Base-by-base conservation (phyloP, 2,797 vertebrate species). In the Erithacus rubecula region DNA sequence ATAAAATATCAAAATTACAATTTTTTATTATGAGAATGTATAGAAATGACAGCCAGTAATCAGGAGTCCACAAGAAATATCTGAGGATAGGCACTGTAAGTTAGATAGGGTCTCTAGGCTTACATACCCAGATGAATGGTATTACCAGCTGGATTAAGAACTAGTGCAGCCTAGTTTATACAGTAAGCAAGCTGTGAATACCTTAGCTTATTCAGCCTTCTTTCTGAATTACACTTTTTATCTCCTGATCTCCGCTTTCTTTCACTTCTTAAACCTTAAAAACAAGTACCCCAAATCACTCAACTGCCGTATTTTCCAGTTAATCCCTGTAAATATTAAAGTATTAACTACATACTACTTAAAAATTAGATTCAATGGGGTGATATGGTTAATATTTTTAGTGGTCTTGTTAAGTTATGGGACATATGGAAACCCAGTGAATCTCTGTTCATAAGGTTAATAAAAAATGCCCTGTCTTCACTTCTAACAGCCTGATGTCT, bases 401-500 rank as follows among this genome's bases (percentile, higher is more conserved):
- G 19, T 6, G 29, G 43, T 52, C 69, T 77, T 70, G n/a, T 56
- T 88, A 76, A 72, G 51, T 52, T 71, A 41, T 64, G 22, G 53
- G 36, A 17, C 43, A 58, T 34, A 81, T 34, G 27, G 44, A 84
- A 93, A 79, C 22, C 6, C 18, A 76, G 30, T 29, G 53, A 79
- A 90, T 87, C 32, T 74, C 44, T 43, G 43, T n/a, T 82, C 60
- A 74, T 62, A 36, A 76, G 27, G 41, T 77, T 89, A 85, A 74
- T 70, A 81, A 87, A 95, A 92, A 92, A 80, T 62, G 20, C 16
- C 49, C 30, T 75, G 8, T 55, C 89, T 95, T 94, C 64, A 67
- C 60, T 89, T 80, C 15, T 74, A 60, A 52, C 30, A 93, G 43
- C 19, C 60, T 90, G 71, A 70, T 70, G 36, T 60, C 79, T 94